phyloP scores from a whole-genome alignment of 2,888 invertebrate genomes.

The Plebejus anna region DNA sequence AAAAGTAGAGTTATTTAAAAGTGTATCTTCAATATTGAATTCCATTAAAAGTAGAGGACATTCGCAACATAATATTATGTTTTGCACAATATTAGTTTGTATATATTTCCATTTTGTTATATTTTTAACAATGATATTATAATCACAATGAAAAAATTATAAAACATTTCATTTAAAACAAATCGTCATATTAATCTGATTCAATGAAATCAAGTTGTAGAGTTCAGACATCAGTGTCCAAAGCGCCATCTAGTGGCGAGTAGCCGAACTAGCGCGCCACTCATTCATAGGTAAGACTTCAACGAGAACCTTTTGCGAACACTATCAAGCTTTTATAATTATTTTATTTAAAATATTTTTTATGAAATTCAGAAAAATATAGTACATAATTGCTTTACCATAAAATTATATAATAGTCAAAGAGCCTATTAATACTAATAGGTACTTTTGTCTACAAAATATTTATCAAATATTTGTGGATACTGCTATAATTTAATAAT shows the following conservation, averaged over 20 bases:
- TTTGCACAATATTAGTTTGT: neutral
- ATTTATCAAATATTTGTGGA: neutral
- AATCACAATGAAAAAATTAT: neutral
- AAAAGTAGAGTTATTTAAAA: no score
- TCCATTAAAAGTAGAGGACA: neutral
- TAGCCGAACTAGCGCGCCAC: slow-evolving; percentile 46
- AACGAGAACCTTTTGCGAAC: neutral
- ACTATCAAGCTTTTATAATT: neutral
- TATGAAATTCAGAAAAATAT: neutral
- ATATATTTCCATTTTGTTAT: neutral
- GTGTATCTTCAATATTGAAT: neutral
- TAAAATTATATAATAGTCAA: neutral
- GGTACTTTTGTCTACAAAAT: neutral
- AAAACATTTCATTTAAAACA: neutral
- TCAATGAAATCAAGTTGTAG: neutral
- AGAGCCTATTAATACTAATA: neutral
- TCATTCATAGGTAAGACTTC: neutral
- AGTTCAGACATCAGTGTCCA: neutral
- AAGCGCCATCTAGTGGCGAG: slow-evolving; percentile 64
- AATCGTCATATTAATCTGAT: neutral
- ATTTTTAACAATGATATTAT: neutral
- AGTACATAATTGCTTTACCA: neutral
- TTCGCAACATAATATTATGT: neutral
- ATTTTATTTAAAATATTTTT: neutral
- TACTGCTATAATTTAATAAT: neutral